Evolutionary conservation across 1,140 invertebrate genomes (phyloP).

Genomic region (Gonioctena quinquepunctata): DNA sequence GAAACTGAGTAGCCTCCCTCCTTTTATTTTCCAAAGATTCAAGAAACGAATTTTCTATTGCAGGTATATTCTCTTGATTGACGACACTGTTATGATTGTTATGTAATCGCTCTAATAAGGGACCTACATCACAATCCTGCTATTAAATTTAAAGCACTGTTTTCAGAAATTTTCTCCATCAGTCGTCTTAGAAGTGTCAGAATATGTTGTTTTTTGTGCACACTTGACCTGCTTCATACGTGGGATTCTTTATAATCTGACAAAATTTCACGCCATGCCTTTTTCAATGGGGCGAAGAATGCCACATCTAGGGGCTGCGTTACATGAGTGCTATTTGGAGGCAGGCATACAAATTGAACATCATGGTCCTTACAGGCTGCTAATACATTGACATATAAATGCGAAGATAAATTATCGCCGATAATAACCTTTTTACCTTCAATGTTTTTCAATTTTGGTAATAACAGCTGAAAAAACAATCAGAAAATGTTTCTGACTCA

Average conservation of each 20-base stretch:
- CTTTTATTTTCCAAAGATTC: too few relatives aligned
- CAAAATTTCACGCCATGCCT: too few relatives aligned
- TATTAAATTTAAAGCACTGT: background rate
- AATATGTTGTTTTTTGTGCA: background rate
- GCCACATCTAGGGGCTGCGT: constrained; percentile 53
- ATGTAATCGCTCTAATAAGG: too few relatives aligned
- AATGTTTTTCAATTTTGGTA: background rate
- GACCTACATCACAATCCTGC: too few relatives aligned
- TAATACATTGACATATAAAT: too few relatives aligned
- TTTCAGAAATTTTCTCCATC: background rate
- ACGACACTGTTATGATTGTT: too few relatives aligned
- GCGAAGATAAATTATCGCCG: constrained; percentile 5
- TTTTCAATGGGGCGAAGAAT: constrained; percentile 53
- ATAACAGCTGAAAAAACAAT: too few relatives aligned
- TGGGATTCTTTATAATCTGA: constrained; percentile 44
- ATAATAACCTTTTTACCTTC: background rate
- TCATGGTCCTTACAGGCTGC: too few relatives aligned
- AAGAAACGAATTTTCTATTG: too few relatives aligned
- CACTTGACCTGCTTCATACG: background rate
- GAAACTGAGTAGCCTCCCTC: too few relatives aligned
- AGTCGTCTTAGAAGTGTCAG: background rate
- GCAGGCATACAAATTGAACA: constrained; percentile 50
- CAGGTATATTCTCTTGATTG: too few relatives aligned
- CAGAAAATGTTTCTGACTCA: background rate
- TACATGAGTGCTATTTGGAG: constrained; percentile 51